These are phyloP conservation scores for Tribolium madens DNA, from an alignment of 1,140 invertebrate species.

Conservation along the genomic window DNA sequence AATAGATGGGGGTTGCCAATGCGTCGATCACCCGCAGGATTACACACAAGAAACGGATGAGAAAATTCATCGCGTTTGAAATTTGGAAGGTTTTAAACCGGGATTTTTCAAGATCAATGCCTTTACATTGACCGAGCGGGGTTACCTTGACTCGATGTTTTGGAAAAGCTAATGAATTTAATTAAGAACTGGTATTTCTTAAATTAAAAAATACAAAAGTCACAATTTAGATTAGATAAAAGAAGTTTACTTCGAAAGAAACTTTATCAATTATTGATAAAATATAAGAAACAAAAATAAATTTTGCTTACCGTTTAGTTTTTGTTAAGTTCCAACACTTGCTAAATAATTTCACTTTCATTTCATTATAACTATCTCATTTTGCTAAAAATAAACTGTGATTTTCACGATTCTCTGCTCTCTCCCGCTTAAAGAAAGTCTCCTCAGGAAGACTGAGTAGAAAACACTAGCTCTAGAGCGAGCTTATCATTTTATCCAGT, in stretches of 20 bases:
- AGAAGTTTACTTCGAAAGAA: neutral
- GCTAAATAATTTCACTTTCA: neutral
- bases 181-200: too few species aligned
- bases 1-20: neutral
- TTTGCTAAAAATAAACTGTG: neutral
- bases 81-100: neutral
- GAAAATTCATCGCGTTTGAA: constrained; percentile 8
- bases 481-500: neutral
- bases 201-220: too few species aligned
- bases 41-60: neutral
- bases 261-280: neutral
- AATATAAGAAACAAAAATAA: neutral
- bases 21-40: neutral
- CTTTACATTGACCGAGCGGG: neutral
- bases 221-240: neutral
- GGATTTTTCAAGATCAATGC: neutral
- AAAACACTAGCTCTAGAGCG: neutral
- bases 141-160: neutral
- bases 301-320: neutral
- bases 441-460: neutral
- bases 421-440: neutral
- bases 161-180: neutral
- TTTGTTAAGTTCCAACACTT: neutral
- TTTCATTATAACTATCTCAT: neutral
- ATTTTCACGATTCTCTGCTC: neutral